phyloP scores from a whole-genome alignment of 1,140 invertebrate species.

The Heliothis virescens region DNA sequence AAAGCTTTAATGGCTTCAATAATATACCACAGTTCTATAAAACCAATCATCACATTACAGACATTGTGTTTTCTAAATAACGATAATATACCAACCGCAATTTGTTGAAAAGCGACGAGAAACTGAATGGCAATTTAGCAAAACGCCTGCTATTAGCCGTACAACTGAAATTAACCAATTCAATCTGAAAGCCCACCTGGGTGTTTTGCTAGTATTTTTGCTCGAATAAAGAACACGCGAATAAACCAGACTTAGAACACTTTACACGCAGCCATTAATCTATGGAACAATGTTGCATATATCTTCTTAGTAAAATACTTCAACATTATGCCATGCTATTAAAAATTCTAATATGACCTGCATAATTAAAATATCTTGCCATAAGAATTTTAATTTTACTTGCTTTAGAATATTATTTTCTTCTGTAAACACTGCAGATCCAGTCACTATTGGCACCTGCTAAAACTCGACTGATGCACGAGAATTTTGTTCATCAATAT shows the following conservation, averaged over 20 bases:
- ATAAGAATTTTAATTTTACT: not conserved
- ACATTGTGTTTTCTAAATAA: not conserved
- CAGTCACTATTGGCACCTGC: slow-evolving; percentile 13
- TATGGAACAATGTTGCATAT: not conserved
- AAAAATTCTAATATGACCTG: not conserved
- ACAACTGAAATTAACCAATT: not conserved
- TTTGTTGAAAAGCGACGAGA: slow-evolving; percentile 3
- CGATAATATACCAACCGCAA: not conserved
- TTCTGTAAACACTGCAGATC: not conserved
- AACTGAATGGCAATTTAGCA: not conserved
- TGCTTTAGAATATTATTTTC: not conserved
- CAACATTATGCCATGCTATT: not conserved
- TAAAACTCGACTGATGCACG: slow-evolving; percentile 18
- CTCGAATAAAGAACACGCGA: slow-evolving; percentile 12
- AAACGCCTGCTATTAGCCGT: slow-evolving; percentile 2
- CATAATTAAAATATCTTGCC: not conserved
- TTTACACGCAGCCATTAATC: slow-evolving; percentile 2
- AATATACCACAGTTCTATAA: not conserved
- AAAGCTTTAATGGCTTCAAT: too few relatives aligned
- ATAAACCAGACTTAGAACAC: slow-evolving; percentile 20
- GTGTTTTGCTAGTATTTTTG: slow-evolving; percentile 11
- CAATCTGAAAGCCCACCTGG: slow-evolving; percentile 21
- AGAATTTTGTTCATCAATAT: slow-evolving; percentile 26
- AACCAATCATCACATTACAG: not conserved
- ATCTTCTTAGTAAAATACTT: not conserved